Evolutionary conservation across 2,113 vertebrate genomes (phyloP), one percentile per base, ranked within the genome.

Genomic region (Calidris pygmaea): DNA sequence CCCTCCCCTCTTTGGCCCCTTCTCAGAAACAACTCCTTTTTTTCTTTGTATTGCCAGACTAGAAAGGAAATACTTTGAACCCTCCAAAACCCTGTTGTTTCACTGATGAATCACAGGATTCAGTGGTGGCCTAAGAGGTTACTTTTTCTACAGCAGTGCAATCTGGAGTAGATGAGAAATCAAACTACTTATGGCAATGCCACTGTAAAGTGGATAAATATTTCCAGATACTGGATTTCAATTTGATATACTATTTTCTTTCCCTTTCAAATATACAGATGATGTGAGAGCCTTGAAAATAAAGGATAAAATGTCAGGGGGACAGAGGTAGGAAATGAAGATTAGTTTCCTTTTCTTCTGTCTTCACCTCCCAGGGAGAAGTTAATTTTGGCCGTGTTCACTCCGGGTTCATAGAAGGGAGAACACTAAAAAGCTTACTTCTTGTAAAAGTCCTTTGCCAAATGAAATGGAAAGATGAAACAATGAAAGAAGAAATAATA

Each of bases 321-420:
- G 30, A 66, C 1, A 6, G 53, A 89, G 55, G 79, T 92, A 79
- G 71, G 77, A 95, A 91, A 93, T 41, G 85, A 95, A 73, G 92
- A 84, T 96, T 85, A 90, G 91, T 96, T 97, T 97, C 96, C 93
- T 92, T 89, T 78, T 91, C 48, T 87, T 92, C 74, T 82, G 26
- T 87, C 85, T 95, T 86, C 56, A 59, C 95, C 81, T 85, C 81
- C 90, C 82, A 48, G 48, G 71, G 93, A 96, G 94, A 92, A 93
- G 95, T 96, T 94, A 86, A 92, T 97, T 98, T 97, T 93, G 95
- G 52, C 65, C 89, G 50, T 86, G 77, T 94, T 90, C 89, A 95
- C 47, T 73, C 96, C 89, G 92, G 96, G 94, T 97, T 98, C 96
- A 94, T 84, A 55, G 68, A 97, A 97, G 60, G 60, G 91, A 97